Evolutionary conservation across 92 coral and sea anemone species (phyloP).

Genomic region (Umimayanthus kanabou): DNA sequence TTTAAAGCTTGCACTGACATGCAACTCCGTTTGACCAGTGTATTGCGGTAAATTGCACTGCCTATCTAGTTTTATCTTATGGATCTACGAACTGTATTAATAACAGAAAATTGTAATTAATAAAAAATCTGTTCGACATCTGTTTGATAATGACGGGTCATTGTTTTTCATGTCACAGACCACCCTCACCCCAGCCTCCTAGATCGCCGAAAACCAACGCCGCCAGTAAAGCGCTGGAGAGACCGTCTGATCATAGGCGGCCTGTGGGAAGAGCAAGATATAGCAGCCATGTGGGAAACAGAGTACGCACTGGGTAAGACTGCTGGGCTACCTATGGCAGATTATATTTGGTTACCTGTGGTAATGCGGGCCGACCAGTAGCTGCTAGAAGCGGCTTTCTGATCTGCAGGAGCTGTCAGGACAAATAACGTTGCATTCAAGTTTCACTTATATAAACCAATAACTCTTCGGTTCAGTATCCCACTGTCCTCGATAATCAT

Average conservation of each 20-base stretch:
- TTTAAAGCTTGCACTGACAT: too few species aligned
- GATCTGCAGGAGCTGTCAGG: background rate
- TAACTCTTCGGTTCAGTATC: too few species aligned
- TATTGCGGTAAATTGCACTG: too few species aligned
- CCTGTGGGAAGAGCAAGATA: slow-evolving; percentile 46
- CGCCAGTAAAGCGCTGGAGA: slow-evolving; percentile 14
- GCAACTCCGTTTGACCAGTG: too few species aligned
- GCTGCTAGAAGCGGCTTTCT: too few species aligned
- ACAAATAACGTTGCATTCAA: too few species aligned
- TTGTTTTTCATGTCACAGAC: background rate
- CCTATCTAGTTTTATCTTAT: too few species aligned
- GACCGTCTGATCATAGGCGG: slow-evolving; percentile 44
- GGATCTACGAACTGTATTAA: too few species aligned
- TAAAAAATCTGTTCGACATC: background rate
- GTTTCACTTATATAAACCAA: too few species aligned
- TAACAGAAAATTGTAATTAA: background rate
- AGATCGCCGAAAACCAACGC: slow-evolving; percentile 31
- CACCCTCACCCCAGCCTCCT: slow-evolving; percentile 45
- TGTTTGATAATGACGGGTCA: background rate
- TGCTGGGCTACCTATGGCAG: slow-evolving; percentile 4
- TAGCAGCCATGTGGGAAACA: slow-evolving; percentile 21
- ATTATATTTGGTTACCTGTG: background rate
- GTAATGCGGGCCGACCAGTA: too few species aligned
- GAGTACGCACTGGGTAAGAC: slow-evolving; percentile 40
- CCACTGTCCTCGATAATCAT: too few species aligned